Base-by-base conservation (phyloP, 2,113 vertebrate species). In the Seriola dumerili region DNA sequence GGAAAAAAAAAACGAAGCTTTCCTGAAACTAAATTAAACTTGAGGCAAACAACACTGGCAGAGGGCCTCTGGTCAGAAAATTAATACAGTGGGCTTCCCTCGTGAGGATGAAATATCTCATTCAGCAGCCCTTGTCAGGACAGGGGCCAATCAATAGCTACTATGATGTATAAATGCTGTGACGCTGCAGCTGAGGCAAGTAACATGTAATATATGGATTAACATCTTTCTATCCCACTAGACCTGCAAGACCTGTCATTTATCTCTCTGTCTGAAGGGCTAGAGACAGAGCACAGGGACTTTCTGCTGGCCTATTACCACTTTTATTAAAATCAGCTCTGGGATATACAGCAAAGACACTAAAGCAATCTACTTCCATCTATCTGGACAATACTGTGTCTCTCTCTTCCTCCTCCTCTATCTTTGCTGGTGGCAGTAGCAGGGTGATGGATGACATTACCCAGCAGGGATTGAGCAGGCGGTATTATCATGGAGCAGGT, bases 251-350 rank as follows among this genome's bases (percentile, higher is more conserved):
- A 73, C 78, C 65, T 72, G 65, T 42, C 88, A 85, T 94, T 90
- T 92, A 90, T 93, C 90, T 90, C 72, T 83, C n/a, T 58, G 85
- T 91, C 86, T 88, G 85, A 81, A 89, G 76, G 80, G 50, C 79
- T 75, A 64, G 81, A 78, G 81, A 89, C 67, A 80, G 81, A 44
- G 64, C 34, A 58, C 68, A 54, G 75, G 64, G 80, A 91, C 59
- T 48, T 86, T 77, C 81, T 72, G 72, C 81, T 44, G 36, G 76
- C 72, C 79, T 85, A 76, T 92, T 86, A 86, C 82, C 68, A 78
- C 87, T 54, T 90, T 85, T 91, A 92, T 91, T 91, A 88, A 92
- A 91, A 94, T 89, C 81, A 92, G 81, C 82, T 83, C 38, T 72
- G 79, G 81, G 91, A 90, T 34, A 71, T 70, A 77, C 67, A 69